Conservation (phyloP, 2,113 vertebrate species). For the Cyanoderma ruficeps region DNA sequence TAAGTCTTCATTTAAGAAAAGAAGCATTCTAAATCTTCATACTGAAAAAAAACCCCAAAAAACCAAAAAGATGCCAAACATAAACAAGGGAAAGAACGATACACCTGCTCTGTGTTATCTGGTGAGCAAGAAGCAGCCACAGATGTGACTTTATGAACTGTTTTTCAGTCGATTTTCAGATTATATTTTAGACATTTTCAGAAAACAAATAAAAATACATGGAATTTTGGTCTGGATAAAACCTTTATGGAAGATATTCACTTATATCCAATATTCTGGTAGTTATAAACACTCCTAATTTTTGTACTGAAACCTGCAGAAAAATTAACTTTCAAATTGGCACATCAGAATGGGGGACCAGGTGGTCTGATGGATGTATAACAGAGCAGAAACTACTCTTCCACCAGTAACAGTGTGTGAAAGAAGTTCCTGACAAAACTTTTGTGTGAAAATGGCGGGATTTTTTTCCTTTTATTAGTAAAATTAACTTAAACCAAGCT, state of each 20-base stretch:
- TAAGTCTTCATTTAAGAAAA: not conserved
- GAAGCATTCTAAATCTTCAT: not conserved
- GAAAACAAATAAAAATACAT: not conserved
- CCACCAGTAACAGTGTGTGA: not conserved
- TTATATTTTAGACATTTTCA: not conserved
- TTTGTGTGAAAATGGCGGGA: fast-evolving
- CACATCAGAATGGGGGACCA: not conserved
- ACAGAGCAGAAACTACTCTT: not conserved
- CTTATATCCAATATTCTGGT: not conserved
- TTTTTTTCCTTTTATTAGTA: not conserved
- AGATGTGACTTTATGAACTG: not conserved
- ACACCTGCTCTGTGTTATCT: not conserved
- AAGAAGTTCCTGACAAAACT: not conserved
- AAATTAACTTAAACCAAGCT: not conserved
- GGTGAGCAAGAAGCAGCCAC: not conserved
- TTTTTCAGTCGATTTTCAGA: not conserved
- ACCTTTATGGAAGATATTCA: not conserved
- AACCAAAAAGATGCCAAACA: not conserved
- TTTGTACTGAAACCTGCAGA: not conserved
- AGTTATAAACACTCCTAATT: not conserved
- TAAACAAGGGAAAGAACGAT: not conserved
- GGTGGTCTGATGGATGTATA: not conserved
- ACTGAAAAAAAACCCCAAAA: not conserved
- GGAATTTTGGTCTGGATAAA: not conserved
- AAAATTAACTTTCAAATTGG: not conserved